Evolutionary conservation across 2,113 vertebrate species (phyloP), one percentile per base, ranked within the genome.

Genomic region (Pionites leucogaster): DNA sequence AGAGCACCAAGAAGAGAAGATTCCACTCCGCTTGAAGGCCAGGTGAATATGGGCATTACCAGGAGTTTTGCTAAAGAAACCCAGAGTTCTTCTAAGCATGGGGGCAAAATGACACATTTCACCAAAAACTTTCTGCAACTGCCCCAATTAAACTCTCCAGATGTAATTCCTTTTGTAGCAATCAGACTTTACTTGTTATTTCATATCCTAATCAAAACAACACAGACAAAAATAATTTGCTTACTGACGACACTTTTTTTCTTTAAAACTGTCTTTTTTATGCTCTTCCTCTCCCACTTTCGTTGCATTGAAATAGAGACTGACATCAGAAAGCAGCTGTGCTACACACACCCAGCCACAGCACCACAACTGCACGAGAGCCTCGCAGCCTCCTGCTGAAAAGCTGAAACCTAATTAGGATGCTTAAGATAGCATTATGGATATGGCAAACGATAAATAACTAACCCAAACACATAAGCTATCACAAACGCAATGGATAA

Each of bases 321-420:
- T 97, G 95, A 97, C 95, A 97, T 96, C 95, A 97, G 95, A 93
- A 97, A 94, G 96, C 96, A 97, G 96, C 96, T 97, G 96, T 97
- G 93, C 95, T 46, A 68, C 74, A 53, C 50, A 2, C 91, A 92
- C 63, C 77, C 92, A 3, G 12, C 53, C 69, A 89, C 84, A 69
- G 29, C 47, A 44, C 77, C 94, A 97, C 96, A 96, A 95, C 96
- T 96, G 96, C 94, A 97, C 37, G 20, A 95, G 69, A 92, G 92
- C 88, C 74, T 95, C 39, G 80, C 92, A 96, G 81, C 83, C 83
- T 68, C 70, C 75, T 78, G 75, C 42, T 83, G 67, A 92, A 94
- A 91, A 89, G 92, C 63, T 72, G 53, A 95, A 93, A 95, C 91
- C 91, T 94, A 95, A 97, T 96, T 97, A 95, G 91, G 91, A 82